Conservation (phyloP, 2,888 invertebrate genomes). For the Malacosoma neustria region DNA sequence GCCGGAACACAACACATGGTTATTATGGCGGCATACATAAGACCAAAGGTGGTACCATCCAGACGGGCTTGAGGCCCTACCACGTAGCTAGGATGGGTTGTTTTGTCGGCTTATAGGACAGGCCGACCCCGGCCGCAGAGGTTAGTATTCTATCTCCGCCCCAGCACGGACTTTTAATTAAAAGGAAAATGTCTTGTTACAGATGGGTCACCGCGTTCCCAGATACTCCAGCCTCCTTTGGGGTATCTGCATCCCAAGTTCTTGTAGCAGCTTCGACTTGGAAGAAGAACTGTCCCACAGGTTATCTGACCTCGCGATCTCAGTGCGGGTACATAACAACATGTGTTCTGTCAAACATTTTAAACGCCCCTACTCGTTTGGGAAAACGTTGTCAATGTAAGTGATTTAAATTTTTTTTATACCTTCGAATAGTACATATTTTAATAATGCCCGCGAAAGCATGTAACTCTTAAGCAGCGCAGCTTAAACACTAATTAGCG, state of each 20-base stretch:
- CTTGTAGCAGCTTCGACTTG: conserved; percentile 68
- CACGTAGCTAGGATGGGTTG: no score
- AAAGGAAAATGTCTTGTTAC: conserved; percentile 15
- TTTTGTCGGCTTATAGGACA: no score
- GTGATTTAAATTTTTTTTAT: no score
- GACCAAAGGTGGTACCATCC: no score
- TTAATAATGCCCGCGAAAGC: no score
- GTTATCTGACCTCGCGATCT: conserved; percentile 41
- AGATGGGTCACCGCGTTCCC: conserved; percentile 77
- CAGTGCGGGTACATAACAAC: conserved; percentile 52
- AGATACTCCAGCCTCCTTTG: conserved; percentile 71
- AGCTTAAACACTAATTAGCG: no score
- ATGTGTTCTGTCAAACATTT: conserved; percentile 58
- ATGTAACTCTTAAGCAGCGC: no score
- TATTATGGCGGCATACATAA: no score
- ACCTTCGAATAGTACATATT: no score
- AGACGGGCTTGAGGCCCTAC: no score
- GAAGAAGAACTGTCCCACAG: conserved; percentile 54
- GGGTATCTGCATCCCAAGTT: conserved; percentile 75
- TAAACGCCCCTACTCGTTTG: conserved; percentile 54
- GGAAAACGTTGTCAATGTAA: conserved; percentile 61
- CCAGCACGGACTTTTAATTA: conserved; percentile 1
- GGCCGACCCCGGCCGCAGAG: not conserved
- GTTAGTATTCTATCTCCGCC: conserved; percentile 4
- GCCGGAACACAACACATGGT: no score